These are phyloP conservation scores for Diachrysia chrysitis DNA, from an alignment of 2,888 invertebrate genomes.

Conservation along the genomic window DNA sequence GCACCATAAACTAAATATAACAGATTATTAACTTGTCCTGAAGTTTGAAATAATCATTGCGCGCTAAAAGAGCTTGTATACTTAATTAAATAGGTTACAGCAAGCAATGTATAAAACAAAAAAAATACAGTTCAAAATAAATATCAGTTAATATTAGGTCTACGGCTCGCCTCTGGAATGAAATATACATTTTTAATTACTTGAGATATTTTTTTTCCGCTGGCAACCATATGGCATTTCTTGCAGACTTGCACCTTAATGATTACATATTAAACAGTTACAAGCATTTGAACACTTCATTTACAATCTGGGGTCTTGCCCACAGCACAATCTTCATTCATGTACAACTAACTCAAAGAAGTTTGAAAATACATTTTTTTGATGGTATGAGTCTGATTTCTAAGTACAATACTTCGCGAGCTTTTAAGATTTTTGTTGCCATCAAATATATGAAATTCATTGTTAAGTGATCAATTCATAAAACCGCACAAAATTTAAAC, in stretches of 20 bases:
- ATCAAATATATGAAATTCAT: conserved; percentile 4
- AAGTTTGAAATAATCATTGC: background rate
- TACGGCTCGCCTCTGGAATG: background rate
- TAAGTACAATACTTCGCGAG: conserved; percentile 44
- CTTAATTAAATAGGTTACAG: background rate
- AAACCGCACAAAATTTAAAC: no score
- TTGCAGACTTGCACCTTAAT: conserved; percentile 38
- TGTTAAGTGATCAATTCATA: background rate
- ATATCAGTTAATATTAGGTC: background rate
- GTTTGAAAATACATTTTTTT: conserved; percentile 21
- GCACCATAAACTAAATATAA: background rate
- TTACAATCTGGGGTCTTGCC: conserved; percentile 34
- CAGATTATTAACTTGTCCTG: background rate
- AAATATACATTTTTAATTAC: conserved; percentile 31
- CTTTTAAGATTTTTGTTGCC: conserved; percentile 17
- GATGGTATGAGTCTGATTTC: conserved; percentile 20
- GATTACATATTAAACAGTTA: conserved; percentile 18
- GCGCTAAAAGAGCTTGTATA: background rate
- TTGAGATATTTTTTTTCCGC: conserved; percentile 21
- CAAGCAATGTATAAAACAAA: background rate
- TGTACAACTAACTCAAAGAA: conserved; percentile 22
- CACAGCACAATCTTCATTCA: conserved; percentile 12
- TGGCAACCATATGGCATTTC: conserved; percentile 37
- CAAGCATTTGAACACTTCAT: conserved; percentile 19
- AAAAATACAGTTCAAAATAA: background rate